A percentile compares a stretch with the other conserved stretches of the same genome.
Conservation (phyloP, 2,888 invertebrate species). For the Cataglyphis rosenhaueri region DNA sequence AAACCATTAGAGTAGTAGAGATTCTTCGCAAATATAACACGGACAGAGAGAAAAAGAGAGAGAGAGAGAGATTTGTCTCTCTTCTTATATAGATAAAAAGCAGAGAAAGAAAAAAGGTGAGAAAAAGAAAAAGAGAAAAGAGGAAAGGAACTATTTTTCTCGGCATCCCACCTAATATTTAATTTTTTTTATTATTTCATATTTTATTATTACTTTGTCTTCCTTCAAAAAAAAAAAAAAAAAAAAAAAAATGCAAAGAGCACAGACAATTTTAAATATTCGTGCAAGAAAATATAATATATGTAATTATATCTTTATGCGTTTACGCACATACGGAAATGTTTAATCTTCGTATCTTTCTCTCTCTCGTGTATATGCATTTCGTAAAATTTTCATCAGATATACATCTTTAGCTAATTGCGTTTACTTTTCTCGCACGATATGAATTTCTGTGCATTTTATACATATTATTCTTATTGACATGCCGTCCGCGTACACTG, state of each 20-base stretch:
- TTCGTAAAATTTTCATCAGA: background rate
- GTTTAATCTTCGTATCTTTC: background rate
- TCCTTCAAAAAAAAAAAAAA: background rate
- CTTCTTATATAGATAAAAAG: conserved; percentile 24
- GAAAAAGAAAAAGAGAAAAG: background rate
- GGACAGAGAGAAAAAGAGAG: conserved; percentile 57
- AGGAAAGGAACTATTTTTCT: background rate
- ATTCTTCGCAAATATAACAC: conserved; percentile 81
- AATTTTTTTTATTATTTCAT: conserved; percentile 1
- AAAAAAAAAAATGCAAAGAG: background rate
- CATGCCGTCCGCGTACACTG: conserved; percentile 32
- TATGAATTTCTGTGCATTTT: conserved; percentile 24
- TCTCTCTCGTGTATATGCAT: background rate
- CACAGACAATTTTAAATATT: conserved; percentile 2
- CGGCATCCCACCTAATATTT: conserved; percentile 3
- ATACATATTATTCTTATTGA: conserved; percentile 35
- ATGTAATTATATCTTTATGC: conserved; percentile 25
- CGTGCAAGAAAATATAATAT: background rate
- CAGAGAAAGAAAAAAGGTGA: background rate
- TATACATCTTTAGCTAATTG: background rate
- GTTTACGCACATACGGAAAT: conserved; percentile 8
- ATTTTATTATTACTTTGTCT: background rate
- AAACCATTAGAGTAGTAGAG: conserved; percentile 80
- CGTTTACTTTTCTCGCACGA: background rate
- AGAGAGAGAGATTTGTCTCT: conserved; percentile 45